A percentile compares a stretch with the other conserved stretches of the same genome.
These are phyloP conservation scores for Phenganax stokvisi DNA, from an alignment of 92 coral and sea anemone genomes.

Conservation along the genomic window DNA sequence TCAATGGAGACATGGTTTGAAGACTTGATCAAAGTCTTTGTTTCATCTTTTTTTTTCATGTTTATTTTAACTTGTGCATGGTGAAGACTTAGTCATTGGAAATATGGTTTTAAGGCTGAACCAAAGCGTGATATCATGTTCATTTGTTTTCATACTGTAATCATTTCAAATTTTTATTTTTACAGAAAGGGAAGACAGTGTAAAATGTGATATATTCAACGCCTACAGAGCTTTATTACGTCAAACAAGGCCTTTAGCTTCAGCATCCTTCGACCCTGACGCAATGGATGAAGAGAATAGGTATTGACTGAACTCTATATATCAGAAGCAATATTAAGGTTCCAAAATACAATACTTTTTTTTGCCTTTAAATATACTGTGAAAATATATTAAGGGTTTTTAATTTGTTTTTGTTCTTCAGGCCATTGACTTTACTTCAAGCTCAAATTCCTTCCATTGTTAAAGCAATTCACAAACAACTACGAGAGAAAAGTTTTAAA, in stretches of 20 bases:
- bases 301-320: slow-evolving; percentile 31
- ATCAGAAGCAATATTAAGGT: neutral
- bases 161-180: neutral
- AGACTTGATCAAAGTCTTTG: too few relatives aligned
- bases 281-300: slow-evolving; percentile 95
- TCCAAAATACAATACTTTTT: neutral
- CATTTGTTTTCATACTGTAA: neutral
- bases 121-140: too few relatives aligned
- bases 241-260: slow-evolving; percentile 91
- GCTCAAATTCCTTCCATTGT: slow-evolving; percentile 80
- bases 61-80: too few relatives aligned
- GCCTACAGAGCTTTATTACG: slow-evolving; percentile 90
- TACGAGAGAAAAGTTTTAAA: slow-evolving; percentile 90
- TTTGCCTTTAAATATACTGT: neutral
- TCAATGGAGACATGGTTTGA: too few relatives aligned
- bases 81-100: too few relatives aligned
- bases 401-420: slow-evolving; percentile 29
- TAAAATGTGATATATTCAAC: slow-evolving; percentile 87
- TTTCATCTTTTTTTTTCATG: too few relatives aligned
- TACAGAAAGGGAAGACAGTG: slow-evolving; percentile 92
- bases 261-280: slow-evolving; percentile 75
- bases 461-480: slow-evolving; percentile 86
- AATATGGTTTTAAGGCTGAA: too few relatives aligned
- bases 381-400: too few relatives aligned
- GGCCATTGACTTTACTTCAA: slow-evolving; percentile 77